Conservation (phyloP, 2,113 vertebrate genomes). For the Centrocercus urophasianus region DNA sequence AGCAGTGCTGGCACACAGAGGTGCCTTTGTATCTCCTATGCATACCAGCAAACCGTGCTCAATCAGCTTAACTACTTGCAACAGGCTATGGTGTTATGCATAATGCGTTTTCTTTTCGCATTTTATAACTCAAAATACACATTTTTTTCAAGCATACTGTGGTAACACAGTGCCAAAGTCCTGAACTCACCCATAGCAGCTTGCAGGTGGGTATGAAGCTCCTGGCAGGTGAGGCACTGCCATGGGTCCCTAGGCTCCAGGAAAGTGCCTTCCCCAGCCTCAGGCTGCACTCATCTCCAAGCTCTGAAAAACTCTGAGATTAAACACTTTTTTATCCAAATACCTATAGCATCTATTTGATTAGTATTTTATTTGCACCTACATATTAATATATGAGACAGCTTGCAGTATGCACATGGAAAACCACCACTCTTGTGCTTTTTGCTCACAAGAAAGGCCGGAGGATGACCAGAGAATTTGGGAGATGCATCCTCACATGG, state of each 20-base stretch:
- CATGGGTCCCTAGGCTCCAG: too few relatives aligned
- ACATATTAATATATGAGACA: not conserved
- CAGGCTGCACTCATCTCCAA: not conserved
- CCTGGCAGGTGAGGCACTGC: fast-evolving
- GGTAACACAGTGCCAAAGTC: not conserved
- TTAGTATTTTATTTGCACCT: not conserved
- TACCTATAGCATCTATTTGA: not conserved
- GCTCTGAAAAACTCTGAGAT: not conserved
- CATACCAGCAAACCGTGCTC: not conserved
- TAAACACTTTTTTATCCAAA: not conserved
- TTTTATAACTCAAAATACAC: not conserved
- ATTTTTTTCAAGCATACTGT: not conserved
- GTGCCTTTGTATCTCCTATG: not conserved
- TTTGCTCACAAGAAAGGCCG: not conserved
- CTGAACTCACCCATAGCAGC: not conserved
- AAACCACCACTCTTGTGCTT: not conserved
- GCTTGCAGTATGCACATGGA: fast-evolving
- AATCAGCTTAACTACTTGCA: not conserved
- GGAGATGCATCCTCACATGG: fast-evolving
- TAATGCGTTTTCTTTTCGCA: not conserved
- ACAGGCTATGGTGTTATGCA: not conserved
- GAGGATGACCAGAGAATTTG: not conserved
- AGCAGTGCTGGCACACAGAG: not conserved
- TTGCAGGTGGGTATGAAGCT: not conserved
- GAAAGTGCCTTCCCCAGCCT: not conserved